Percentiles rank a stretch among this genome's conserved stretches.
phyloP scores from a whole-genome alignment of 1,140 invertebrate genomes.

The Philopotamus ludificatus region DNA sequence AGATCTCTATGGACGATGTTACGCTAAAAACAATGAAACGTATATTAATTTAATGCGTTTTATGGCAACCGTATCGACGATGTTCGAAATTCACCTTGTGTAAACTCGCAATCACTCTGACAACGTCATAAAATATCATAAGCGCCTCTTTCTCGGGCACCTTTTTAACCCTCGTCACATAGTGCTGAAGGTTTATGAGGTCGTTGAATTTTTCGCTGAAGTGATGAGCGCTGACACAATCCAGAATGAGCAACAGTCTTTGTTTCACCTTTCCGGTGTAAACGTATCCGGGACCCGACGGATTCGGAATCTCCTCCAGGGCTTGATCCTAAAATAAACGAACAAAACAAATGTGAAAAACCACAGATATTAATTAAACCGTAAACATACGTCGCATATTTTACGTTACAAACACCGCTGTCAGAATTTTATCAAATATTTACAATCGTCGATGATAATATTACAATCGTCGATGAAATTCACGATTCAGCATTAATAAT shows the following conservation, averaged over 20 bases:
- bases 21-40: slow-evolving; percentile 56
- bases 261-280: slow-evolving; percentile 64
- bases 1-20: slow-evolving; percentile 83
- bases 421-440: not conserved
- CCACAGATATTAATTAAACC: not conserved
- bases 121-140: slow-evolving; percentile 75
- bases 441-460: not conserved
- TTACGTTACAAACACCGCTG: not conserved
- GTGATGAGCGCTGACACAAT: slow-evolving; percentile 75
- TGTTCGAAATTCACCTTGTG: slow-evolving; percentile 62
- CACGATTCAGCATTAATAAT: not conserved
- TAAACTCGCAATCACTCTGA: slow-evolving; percentile 71
- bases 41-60: slow-evolving; percentile 5
- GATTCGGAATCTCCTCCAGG: slow-evolving; percentile 61
- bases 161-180: slow-evolving; percentile 80
- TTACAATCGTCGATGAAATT: not conserved
- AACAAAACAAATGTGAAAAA: not conserved
- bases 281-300: slow-evolving; percentile 55
- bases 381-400: slow-evolving; percentile 2
- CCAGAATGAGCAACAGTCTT: slow-evolving; percentile 72
- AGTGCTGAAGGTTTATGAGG: slow-evolving; percentile 77
- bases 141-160: slow-evolving; percentile 75
- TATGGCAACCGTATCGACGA: slow-evolving; percentile 1
- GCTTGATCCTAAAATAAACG: slow-evolving; percentile 65
- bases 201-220: slow-evolving; percentile 68